Conservation (phyloP, 37 sponge, comb jelly and placozoan genomes). For the Spongilla lacustris region DNA sequence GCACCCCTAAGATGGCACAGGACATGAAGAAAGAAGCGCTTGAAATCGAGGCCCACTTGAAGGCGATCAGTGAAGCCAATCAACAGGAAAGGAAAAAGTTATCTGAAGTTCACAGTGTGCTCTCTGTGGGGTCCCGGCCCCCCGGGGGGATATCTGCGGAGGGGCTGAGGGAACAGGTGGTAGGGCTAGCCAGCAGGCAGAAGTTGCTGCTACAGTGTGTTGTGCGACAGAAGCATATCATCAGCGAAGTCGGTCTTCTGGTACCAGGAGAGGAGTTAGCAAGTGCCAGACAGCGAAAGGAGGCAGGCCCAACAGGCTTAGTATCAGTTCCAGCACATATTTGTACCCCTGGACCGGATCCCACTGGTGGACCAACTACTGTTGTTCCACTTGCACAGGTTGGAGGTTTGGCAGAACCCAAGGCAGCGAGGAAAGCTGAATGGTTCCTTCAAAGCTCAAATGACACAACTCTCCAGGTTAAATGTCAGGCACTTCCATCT, state of each 20-base stretch:
- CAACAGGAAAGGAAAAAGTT: slow-evolving; percentile 45
- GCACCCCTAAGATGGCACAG: not conserved
- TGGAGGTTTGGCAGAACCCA: too few species aligned
- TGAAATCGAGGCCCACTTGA: slow-evolving; percentile 20
- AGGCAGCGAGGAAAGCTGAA: too few species aligned
- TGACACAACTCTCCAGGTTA: not conserved
- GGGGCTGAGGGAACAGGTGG: slow-evolving; percentile 20
- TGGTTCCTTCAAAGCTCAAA: too few species aligned
- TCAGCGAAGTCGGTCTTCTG: not conserved
- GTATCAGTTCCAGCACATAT: not conserved
- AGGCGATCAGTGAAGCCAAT: slow-evolving; percentile 15
- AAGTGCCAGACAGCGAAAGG: not conserved
- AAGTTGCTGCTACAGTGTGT: slow-evolving; percentile 47
- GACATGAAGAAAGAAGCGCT: not conserved
- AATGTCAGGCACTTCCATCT: not conserved
- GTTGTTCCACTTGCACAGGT: too few species aligned
- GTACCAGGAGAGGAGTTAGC: not conserved
- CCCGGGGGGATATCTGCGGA: not conserved
- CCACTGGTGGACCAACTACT: too few species aligned
- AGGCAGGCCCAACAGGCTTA: not conserved
- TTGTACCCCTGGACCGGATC: not conserved
- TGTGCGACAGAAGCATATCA: slow-evolving; percentile 51
- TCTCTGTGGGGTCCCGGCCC: not conserved
- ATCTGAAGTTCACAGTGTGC: not conserved
- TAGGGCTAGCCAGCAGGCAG: slow-evolving; percentile 22